Evolutionary conservation across 2,113 vertebrate species (phyloP).

Genomic region (Aythya baeri): DNA sequence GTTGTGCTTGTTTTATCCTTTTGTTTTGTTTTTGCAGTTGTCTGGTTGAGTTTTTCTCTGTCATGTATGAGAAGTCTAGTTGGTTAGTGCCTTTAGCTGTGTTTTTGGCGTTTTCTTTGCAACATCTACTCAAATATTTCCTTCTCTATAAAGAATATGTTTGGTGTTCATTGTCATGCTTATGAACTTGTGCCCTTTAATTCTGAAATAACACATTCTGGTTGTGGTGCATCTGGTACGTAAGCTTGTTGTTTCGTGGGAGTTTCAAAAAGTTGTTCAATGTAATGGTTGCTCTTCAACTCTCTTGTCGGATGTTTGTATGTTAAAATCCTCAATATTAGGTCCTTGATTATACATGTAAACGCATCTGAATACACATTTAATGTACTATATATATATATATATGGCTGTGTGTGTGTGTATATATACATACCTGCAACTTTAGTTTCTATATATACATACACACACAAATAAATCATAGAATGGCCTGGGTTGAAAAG

Average conservation of each 20-base stretch:
- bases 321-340: not conserved
- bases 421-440: not conserved
- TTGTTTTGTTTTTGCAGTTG: not conserved
- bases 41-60: not conserved
- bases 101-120: not conserved
- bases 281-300: not conserved
- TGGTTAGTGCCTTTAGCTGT: not conserved
- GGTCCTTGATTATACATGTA: not conserved
- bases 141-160: not conserved
- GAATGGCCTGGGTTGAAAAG: too few species aligned
- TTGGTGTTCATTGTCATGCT: not conserved
- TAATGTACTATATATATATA: not conserved
- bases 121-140: not conserved
- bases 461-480: not conserved
- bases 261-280: not conserved
- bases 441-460: not conserved
- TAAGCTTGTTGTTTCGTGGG: not conserved
- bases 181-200: not conserved
- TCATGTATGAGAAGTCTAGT: not conserved
- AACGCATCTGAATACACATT: not conserved
- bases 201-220: not conserved
- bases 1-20: not conserved
- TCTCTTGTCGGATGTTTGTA: not conserved
- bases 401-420: accelerated
- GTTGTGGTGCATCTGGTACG: accelerated